These are phyloP conservation scores for Sorex araneus DNA, from an alignment of 2,113 vertebrate species.

Conservation along the genomic window DNA sequence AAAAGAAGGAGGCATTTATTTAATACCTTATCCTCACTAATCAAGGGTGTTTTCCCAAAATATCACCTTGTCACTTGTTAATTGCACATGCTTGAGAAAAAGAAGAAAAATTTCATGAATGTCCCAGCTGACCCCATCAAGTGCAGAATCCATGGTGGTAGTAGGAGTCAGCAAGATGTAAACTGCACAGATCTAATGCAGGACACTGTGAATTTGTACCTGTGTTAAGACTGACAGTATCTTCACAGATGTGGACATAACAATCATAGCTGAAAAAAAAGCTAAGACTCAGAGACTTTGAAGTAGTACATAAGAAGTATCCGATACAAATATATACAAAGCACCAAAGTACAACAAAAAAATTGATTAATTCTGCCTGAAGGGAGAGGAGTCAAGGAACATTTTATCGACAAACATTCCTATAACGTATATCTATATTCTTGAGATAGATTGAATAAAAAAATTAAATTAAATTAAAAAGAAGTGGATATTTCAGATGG, in stretches of 20 bases:
- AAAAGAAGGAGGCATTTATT: background rate
- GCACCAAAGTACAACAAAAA: background rate
- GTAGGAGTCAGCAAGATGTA: background rate
- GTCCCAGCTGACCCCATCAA: background rate
- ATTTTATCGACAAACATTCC: constrained; percentile 5
- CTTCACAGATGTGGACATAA: background rate
- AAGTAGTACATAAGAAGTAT: background rate
- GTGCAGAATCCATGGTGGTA: background rate
- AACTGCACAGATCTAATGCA: background rate
- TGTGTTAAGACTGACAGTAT: background rate
- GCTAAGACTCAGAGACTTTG: background rate
- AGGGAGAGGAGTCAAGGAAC: background rate
- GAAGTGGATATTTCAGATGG: background rate
- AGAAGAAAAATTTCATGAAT: background rate
- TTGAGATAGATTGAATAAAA: background rate
- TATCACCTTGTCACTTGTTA: background rate
- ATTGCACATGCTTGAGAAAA: background rate
- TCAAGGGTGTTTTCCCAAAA: background rate
- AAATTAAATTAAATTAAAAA: background rate
- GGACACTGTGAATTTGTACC: background rate
- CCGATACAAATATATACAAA: background rate
- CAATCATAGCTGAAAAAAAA: too few species aligned
- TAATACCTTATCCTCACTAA: background rate
- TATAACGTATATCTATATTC: background rate
- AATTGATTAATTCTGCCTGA: background rate